Conservation (phyloP, 2,113 vertebrate species). For the Istiophorus platypterus region DNA sequence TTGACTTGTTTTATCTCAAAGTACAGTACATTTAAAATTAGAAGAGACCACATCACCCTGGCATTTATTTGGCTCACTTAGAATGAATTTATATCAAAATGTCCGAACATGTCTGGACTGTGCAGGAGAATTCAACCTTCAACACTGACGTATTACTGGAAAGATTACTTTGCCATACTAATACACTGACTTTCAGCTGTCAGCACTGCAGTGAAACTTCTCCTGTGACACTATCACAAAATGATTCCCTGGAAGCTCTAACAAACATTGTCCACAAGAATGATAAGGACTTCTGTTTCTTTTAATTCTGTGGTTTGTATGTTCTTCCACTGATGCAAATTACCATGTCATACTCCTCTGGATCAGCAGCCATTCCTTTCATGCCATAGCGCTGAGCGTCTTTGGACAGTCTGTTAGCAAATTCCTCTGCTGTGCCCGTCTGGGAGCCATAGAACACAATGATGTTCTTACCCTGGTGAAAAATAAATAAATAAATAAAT, state of each 20-base stretch:
- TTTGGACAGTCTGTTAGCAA: conserved; percentile 95
- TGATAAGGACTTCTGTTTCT: neutral
- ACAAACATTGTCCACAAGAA: neutral
- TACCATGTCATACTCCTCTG: conserved; percentile 97
- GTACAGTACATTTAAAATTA: neutral
- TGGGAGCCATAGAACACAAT: conserved; percentile 98
- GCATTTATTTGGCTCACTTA: neutral
- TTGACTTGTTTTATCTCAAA: neutral
- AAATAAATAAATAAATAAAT: neutral
- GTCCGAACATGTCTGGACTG: neutral
- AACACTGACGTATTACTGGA: neutral
- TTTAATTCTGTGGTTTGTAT: neutral
- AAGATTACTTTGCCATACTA: neutral
- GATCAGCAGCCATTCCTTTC: conserved; percentile 95
- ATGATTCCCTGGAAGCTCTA: neutral
- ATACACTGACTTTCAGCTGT: neutral
- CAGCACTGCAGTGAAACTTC: neutral
- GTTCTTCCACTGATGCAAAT: conserved; percentile 24
- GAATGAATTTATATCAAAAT: neutral
- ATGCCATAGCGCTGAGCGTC: conserved; percentile 97
- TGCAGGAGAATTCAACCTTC: neutral
- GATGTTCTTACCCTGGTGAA: conserved; percentile 90
- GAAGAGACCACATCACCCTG: neutral
- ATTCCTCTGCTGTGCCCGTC: conserved; percentile 97
- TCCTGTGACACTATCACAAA: neutral